phyloP scores from a whole-genome alignment of 2,797 vertebrate genomes.

The Sebastolobus altivelis region DNA sequence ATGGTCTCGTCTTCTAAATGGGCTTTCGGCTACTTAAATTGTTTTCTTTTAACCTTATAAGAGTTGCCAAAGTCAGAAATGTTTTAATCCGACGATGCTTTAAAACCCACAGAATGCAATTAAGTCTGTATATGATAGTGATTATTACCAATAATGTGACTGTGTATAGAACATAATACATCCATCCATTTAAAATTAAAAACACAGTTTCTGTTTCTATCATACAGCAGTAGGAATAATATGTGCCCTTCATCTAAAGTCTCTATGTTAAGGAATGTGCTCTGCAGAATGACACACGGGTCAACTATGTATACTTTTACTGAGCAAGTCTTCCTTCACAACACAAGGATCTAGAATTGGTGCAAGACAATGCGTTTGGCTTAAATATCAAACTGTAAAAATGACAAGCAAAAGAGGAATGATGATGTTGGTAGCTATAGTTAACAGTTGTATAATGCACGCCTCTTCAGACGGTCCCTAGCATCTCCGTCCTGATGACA shows the following conservation, averaged over 20 bases:
- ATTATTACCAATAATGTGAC: neutral
- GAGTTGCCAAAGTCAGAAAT: neutral
- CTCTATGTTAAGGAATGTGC: neutral
- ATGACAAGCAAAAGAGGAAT: too few relatives aligned
- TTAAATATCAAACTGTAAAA: too few relatives aligned
- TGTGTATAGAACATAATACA: neutral
- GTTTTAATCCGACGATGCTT: neutral
- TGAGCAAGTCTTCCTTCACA: neutral
- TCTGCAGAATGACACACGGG: too few relatives aligned
- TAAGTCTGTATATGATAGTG: neutral
- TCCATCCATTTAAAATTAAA: neutral
- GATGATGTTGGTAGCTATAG: too few relatives aligned
- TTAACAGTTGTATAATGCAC: too few relatives aligned
- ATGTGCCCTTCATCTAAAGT: neutral
- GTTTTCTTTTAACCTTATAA: conserved; percentile 17
- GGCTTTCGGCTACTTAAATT: neutral
- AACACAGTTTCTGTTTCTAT: neutral
- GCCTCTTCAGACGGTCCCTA: neutral
- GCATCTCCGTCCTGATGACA: neutral
- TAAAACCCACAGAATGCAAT: neutral
- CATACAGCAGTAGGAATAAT: neutral
- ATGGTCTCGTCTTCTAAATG: conserved; percentile 26
- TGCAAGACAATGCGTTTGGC: neutral
- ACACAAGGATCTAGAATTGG: neutral
- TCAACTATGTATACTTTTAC: neutral